phyloP scores from a whole-genome alignment of 2,888 invertebrate species.

The Maniola hyperantus region DNA sequence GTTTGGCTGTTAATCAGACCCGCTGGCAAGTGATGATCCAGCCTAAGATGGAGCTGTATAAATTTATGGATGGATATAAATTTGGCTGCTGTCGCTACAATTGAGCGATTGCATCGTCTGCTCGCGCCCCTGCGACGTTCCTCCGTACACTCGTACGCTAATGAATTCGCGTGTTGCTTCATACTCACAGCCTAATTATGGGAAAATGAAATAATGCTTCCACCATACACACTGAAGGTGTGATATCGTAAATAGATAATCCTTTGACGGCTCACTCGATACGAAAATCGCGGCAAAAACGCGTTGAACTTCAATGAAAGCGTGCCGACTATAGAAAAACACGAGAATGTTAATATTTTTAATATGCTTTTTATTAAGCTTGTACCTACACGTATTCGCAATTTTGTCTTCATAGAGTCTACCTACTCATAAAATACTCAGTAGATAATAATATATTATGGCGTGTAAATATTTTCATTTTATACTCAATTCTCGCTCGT shows the following conservation, averaged over 20 bases:
- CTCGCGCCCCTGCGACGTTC: conserved; percentile 53
- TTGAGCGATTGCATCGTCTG: conserved; percentile 44
- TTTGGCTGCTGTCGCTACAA: conserved; percentile 37
- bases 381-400: background rate
- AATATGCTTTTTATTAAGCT: background rate
- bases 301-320: conserved; percentile 24
- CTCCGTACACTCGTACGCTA: conserved; percentile 53
- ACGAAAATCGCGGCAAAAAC: conserved; percentile 29
- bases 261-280: conserved; percentile 40
- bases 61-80: no score
- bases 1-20: no score
- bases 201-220: conserved; percentile 49
- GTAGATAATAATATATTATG: background rate
- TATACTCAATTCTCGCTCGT: no score
- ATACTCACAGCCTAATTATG: conserved; percentile 51
- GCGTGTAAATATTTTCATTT: background rate
- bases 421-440: background rate
- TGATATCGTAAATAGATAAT: conserved; percentile 42
- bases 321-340: conserved; percentile 15
- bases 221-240: conserved; percentile 36
- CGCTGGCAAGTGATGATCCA: no score
- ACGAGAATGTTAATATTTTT: conserved; percentile 18
- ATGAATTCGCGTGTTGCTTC: conserved; percentile 60
- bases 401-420: background rate
- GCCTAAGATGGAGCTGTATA: no score